Percentiles rank a stretch among this genome's conserved stretches.
phyloP scores from a whole-genome alignment of 2,113 vertebrate genomes.

The Alectura lathami region DNA sequence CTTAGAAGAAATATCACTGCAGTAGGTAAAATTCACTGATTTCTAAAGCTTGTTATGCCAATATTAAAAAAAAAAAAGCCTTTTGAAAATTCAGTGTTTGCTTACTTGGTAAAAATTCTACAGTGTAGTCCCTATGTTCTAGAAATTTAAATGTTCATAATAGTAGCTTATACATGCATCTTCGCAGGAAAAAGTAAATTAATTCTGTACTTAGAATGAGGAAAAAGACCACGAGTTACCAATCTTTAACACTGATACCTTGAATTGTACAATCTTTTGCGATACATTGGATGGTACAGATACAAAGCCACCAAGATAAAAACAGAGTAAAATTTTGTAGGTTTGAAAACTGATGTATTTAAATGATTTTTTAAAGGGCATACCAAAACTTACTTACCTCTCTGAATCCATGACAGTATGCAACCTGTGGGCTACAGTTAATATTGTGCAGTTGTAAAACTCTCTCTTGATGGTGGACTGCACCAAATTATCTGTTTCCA shows the following conservation, averaged over 20 bases:
- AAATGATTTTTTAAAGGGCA: background rate
- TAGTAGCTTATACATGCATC: background rate
- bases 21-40: background rate
- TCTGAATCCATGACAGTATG: constrained; percentile 67
- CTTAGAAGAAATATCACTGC: background rate
- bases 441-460: constrained; percentile 68
- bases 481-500: constrained; percentile 66
- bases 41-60: background rate
- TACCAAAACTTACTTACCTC: constrained; percentile 50
- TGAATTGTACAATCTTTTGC: background rate
- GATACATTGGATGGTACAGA: background rate
- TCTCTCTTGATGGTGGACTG: constrained; percentile 65
- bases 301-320: background rate
- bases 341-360: background rate
- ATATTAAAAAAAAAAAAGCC: background rate
- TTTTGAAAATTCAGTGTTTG: background rate
- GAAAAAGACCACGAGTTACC: background rate
- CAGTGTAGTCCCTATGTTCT: background rate
- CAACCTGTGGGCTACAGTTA: constrained; percentile 68
- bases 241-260: background rate
- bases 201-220: background rate
- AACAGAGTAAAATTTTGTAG: background rate
- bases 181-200: background rate
- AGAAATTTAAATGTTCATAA: background rate
- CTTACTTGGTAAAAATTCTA: background rate